phyloP scores from a whole-genome alignment of 2,888 invertebrate genomes.

The Vannuccia rotundouncinata region DNA sequence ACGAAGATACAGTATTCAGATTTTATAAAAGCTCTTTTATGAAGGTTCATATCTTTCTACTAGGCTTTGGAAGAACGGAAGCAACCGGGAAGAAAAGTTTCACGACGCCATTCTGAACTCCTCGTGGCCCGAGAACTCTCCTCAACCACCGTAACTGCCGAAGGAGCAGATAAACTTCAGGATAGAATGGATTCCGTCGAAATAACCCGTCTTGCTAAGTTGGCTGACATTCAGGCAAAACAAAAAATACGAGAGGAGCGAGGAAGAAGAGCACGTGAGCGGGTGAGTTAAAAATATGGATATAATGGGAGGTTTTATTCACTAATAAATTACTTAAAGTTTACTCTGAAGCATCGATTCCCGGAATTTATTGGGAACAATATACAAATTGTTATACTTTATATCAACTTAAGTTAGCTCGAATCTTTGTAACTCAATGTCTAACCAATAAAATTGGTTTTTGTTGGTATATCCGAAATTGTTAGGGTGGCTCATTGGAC shows the following conservation, averaged over 20 bases:
- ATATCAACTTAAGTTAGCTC: too few species aligned
- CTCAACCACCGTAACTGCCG: background rate
- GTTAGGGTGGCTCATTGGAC: too few species aligned
- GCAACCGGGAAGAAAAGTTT: background rate
- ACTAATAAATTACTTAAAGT: too few species aligned
- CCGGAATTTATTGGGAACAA: too few species aligned
- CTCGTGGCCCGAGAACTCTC: background rate
- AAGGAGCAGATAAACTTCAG: background rate
- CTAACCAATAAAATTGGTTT: too few species aligned
- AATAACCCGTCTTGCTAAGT: background rate
- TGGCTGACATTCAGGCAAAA: background rate
- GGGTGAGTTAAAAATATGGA: background rate
- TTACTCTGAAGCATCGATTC: too few species aligned
- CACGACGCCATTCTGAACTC: background rate
- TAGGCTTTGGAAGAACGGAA: background rate
- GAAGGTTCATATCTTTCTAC: too few species aligned
- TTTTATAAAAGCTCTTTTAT: too few species aligned
- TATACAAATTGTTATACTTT: too few species aligned
- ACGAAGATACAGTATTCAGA: too few species aligned
- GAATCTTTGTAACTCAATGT: too few species aligned
- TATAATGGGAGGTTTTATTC: background rate
- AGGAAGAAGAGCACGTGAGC: background rate
- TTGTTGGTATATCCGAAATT: too few species aligned
- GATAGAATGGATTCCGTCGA: background rate
- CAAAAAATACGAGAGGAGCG: background rate